phyloP scores from a whole-genome alignment of 2,113 vertebrate species.

The Acrocephalus kingi region DNA sequence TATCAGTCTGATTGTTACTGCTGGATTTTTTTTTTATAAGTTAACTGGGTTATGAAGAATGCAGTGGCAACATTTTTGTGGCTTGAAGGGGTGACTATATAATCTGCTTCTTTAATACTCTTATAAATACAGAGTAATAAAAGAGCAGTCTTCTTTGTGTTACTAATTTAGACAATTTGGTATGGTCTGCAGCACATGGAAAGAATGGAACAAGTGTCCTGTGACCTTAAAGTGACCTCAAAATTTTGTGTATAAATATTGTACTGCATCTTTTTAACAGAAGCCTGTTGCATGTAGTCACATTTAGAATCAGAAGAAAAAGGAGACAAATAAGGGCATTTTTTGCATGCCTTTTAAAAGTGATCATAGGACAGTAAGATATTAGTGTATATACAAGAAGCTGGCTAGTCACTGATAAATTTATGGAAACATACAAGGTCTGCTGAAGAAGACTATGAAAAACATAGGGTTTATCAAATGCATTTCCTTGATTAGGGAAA shows the following conservation, averaged over 20 bases:
- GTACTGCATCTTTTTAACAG: neutral
- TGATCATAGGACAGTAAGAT: neutral
- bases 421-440: neutral
- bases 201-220: neutral
- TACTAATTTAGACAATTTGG: neutral
- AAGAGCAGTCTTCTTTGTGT: neutral
- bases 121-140: neutral
- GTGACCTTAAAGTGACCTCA: neutral
- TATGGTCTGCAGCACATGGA: neutral
- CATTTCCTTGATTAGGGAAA: neutral
- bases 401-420: neutral
- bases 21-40: neutral
- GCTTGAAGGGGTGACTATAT: neutral
- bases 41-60: neutral
- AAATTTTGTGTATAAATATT: neutral
- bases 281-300: neutral
- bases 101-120: neutral
- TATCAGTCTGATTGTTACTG: neutral
- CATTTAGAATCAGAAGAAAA: neutral
- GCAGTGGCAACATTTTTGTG: neutral
- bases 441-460: neutral
- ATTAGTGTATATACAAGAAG: neutral
- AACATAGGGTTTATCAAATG: neutral
- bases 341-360: neutral
- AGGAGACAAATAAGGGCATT: neutral